These are phyloP conservation scores for Hormiphora californensis DNA, from an alignment of 37 sponge, comb jelly and placozoan genomes.

Conservation along the genomic window DNA sequence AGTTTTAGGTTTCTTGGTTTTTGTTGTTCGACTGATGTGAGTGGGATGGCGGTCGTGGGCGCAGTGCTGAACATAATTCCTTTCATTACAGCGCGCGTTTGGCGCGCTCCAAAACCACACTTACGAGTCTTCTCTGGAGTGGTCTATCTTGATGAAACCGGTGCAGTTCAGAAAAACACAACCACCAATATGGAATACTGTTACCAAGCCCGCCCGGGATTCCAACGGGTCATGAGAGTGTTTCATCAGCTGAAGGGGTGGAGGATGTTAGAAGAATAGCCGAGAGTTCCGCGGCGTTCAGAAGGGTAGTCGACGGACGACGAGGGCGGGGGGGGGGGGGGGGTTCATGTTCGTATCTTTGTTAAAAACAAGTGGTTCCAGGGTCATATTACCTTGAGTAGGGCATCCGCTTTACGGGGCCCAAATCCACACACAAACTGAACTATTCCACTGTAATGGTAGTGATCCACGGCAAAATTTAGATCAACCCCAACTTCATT, in stretches of 20 bases:
- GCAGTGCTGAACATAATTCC: too few relatives aligned
- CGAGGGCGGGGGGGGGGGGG: too few relatives aligned
- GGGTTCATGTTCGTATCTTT: too few relatives aligned
- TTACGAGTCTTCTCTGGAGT: constrained; percentile 65
- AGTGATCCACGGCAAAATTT: constrained; percentile 70
- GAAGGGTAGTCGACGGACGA: too few relatives aligned
- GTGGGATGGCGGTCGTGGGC: too few relatives aligned
- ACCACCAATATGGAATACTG: constrained; percentile 78
- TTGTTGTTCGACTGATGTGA: too few relatives aligned
- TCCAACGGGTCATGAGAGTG: constrained; percentile 71
- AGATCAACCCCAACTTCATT: constrained; percentile 91
- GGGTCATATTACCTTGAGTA: constrained; percentile 66
- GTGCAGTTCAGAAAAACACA: constrained; percentile 90
- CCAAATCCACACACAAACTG: constrained; percentile 89
- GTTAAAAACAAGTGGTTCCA: too few relatives aligned
- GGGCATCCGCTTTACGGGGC: constrained; percentile 83
- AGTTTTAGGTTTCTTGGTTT: too few relatives aligned
- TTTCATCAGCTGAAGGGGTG: constrained; percentile 64
- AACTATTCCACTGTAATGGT: constrained; percentile 62
- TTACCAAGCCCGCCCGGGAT: constrained; percentile 87
- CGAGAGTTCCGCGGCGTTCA: too few relatives aligned
- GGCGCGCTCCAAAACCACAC: too few relatives aligned
- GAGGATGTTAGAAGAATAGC: too few relatives aligned
- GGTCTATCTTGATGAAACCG: constrained; percentile 81
- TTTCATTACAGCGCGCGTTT: too few relatives aligned